phyloP scores from a whole-genome alignment of 2,797 vertebrate genomes.

The Huso huso region DNA sequence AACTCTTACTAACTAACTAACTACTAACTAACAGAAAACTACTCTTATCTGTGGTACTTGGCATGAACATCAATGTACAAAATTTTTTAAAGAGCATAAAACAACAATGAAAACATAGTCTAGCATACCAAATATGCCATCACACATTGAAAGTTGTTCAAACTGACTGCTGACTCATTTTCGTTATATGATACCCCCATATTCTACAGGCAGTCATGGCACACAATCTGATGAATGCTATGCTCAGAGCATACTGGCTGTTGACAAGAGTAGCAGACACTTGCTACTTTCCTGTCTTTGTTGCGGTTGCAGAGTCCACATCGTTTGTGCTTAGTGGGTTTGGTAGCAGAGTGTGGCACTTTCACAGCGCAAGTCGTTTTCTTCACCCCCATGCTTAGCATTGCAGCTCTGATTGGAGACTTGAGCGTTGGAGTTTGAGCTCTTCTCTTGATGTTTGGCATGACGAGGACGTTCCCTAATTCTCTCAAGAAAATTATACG shows the following conservation, averaged over 20 bases:
- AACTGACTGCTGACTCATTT: no score
- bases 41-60: no score
- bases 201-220: conserved; percentile 13
- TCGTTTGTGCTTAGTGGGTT: not conserved
- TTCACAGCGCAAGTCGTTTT: conserved; percentile 11
- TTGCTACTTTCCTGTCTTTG: conserved; percentile 13
- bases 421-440: conserved; percentile 6
- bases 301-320: conserved; percentile 6
- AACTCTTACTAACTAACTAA: no score
- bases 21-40: no score
- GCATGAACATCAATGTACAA: no score
- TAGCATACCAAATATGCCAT: no score
- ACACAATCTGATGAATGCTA: conserved; percentile 15
- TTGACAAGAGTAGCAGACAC: conserved; percentile 13
- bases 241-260: conserved; percentile 14
- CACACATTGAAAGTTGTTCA: no score
- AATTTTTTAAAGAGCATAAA: no score
- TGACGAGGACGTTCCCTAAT: conserved; percentile 6
- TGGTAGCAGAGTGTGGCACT: not conserved
- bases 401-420: conserved; percentile 12
- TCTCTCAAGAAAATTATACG: conserved; percentile 2
- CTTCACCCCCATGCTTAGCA: conserved; percentile 13
- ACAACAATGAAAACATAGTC: no score
- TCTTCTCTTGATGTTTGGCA: conserved; percentile 14
- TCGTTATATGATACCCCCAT: no score